phyloP scores from a whole-genome alignment of 1,140 invertebrate species.

The Akabosia matsudoensis region DNA sequence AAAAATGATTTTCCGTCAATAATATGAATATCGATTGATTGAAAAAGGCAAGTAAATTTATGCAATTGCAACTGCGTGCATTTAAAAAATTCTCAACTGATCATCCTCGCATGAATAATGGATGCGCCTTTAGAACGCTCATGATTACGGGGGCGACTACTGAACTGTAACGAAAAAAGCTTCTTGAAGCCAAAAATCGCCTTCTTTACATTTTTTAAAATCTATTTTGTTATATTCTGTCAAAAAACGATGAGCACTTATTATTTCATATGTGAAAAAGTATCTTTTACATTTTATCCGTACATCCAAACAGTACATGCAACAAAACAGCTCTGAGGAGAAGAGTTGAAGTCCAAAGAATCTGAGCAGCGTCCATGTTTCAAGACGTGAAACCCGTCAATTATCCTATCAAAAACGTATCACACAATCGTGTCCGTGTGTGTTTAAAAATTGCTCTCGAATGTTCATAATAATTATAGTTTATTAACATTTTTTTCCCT shows the following conservation, averaged over 20 bases:
- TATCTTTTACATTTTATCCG: too few species aligned
- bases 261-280: too few species aligned
- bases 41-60: background rate
- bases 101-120: background rate
- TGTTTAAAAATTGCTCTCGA: background rate
- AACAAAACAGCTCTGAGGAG: background rate
- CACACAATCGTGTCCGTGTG: background rate
- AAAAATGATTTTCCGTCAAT: background rate
- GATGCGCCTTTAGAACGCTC: background rate
- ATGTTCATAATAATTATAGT: background rate
- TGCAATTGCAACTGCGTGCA: background rate
- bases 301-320: background rate
- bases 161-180: background rate
- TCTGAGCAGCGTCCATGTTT: background rate
- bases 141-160: background rate
- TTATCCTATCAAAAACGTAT: background rate
- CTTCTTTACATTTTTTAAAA: too few species aligned
- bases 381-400: background rate
- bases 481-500: background rate
- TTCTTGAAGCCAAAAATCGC: too few species aligned
- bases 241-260: too few species aligned
- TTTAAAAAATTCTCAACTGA: background rate
- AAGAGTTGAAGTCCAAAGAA: background rate
- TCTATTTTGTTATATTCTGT: too few species aligned
- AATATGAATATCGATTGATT: background rate